Evolutionary conservation across 2,888 invertebrate species (phyloP).

Genomic region (Pyrocoelia pectoralis): DNA sequence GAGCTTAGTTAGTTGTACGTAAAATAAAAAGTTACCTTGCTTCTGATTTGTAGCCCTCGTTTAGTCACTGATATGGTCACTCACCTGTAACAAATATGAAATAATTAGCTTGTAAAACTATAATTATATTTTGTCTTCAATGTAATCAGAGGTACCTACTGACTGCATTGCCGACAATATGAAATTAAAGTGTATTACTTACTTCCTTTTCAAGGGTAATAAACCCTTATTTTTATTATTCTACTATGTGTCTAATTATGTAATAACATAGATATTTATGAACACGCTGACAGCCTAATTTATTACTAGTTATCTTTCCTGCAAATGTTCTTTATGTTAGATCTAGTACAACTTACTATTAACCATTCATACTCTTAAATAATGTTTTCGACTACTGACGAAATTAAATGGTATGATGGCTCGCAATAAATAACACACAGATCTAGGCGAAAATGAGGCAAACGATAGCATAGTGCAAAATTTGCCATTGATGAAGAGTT

Average conservation of each 20-base stretch:
- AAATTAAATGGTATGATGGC: too few species aligned
- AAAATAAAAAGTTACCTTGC: slow-evolving; percentile 18
- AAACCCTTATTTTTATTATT: slow-evolving; percentile 4
- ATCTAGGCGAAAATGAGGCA: too few species aligned
- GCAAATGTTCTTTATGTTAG: too few species aligned
- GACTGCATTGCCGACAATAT: slow-evolving; percentile 1
- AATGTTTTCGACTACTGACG: too few species aligned
- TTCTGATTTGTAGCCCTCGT: slow-evolving; percentile 27
- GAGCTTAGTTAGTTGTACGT: background rate
- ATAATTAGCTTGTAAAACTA: slow-evolving; percentile 37
- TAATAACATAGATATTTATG: background rate
- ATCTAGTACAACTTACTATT: too few species aligned
- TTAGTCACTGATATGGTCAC: slow-evolving; percentile 33
- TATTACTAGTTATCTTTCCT: too few species aligned
- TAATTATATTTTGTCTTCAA: slow-evolving; percentile 38
- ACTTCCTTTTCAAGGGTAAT: slow-evolving; percentile 12
- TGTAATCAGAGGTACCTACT: slow-evolving; percentile 14
- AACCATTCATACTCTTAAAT: too few species aligned
- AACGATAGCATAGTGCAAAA: too few species aligned
- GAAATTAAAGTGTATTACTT: slow-evolving; percentile 17
- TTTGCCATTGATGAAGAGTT: too few species aligned
- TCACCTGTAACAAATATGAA: slow-evolving; percentile 41
- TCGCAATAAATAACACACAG: too few species aligned
- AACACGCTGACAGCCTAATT: too few species aligned
- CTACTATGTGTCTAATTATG: slow-evolving; percentile 5